Percentiles rank a stretch among this genome's conserved stretches.
These are phyloP conservation scores for Leucozona laternaria DNA, from an alignment of 2,888 invertebrate genomes.

Conservation along the genomic window DNA sequence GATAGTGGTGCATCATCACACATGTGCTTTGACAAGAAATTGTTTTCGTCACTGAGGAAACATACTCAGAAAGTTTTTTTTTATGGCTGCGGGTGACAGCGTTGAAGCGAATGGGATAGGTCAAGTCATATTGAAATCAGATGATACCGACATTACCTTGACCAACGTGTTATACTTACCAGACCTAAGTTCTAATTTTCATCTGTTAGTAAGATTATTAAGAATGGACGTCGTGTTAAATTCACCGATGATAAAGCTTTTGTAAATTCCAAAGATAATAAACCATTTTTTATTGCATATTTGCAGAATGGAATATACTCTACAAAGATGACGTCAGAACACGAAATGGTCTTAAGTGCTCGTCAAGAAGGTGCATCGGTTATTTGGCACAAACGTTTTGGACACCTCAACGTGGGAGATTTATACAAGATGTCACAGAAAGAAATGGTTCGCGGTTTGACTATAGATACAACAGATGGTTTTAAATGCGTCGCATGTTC, in stretches of 20 bases:
- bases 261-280: constrained; percentile 28
- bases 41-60: too few species aligned
- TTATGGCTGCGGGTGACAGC: too few species aligned
- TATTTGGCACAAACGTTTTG: constrained; percentile 49
- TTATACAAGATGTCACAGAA: constrained; percentile 38
- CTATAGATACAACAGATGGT: constrained; percentile 26
- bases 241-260: constrained; percentile 35
- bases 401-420: constrained; percentile 42
- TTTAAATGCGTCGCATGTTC: constrained; percentile 44
- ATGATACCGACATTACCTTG: too few species aligned
- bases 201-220: constrained; percentile 45
- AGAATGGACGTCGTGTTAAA: constrained; percentile 25
- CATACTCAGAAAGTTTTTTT: too few species aligned
- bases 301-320: constrained; percentile 31
- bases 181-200: too few species aligned
- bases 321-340: constrained; percentile 14
- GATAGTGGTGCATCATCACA: too few species aligned
- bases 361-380: constrained; percentile 1
- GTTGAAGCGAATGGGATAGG: too few species aligned
- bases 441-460: constrained; percentile 47
- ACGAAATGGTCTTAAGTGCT: constrained; percentile 35
- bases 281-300: constrained; percentile 19
- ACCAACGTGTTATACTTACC: too few species aligned
- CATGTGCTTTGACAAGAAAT: too few species aligned
- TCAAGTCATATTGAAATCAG: too few species aligned